phyloP scores from a whole-genome alignment of 1,140 invertebrate genomes.

The Adelges cooleyi region DNA sequence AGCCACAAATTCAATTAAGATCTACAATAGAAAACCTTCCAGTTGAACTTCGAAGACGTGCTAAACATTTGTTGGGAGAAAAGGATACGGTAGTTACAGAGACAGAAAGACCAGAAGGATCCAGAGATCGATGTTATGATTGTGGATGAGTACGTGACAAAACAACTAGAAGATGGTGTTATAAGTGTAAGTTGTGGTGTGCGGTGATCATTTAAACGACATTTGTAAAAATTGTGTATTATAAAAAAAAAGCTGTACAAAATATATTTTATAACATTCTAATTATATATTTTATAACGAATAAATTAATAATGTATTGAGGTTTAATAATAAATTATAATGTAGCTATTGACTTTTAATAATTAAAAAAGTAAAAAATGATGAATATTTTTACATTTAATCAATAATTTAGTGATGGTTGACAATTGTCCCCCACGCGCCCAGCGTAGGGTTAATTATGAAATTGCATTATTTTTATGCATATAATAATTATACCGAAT shows the following conservation, averaged over 20 bases:
- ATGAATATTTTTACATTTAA: neutral
- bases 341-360: neutral
- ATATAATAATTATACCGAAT: no score
- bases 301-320: no score
- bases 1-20: neutral
- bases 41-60: conserved; percentile 1
- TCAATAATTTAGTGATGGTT: no score
- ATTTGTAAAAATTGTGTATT: neutral
- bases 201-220: conserved; percentile 2
- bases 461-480: no score
- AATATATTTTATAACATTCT: neutral
- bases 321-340: no score
- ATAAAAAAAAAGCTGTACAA: neutral
- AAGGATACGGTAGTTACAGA: neutral
- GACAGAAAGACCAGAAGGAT: neutral
- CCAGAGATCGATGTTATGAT: conserved; percentile 1
- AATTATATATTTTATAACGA: neutral
- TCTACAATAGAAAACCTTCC: neutral
- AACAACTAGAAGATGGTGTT: neutral
- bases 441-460: no score
- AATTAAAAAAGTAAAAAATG: neutral
- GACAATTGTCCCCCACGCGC: no score
- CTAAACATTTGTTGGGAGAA: neutral
- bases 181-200: neutral
- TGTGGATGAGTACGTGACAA: neutral